Conservation (phyloP, 2,888 invertebrate species). For the Capitulum mitella region DNA sequence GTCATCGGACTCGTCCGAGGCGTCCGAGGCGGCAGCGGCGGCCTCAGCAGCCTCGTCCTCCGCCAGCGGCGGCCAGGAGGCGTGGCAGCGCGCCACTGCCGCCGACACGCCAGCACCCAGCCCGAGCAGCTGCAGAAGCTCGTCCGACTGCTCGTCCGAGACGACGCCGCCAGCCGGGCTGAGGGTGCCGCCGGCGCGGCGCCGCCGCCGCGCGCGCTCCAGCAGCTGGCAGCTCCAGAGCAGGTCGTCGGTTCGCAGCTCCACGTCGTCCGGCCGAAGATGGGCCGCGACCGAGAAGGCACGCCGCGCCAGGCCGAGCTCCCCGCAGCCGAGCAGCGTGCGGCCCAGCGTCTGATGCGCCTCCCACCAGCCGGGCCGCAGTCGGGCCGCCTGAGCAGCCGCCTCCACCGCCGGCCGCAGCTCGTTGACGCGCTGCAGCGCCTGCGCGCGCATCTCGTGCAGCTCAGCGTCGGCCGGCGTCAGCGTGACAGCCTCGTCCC, state of each 20-base stretch:
- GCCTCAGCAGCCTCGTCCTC: neutral
- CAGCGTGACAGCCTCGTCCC: constrained; percentile 29
- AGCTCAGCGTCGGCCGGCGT: constrained; percentile 5
- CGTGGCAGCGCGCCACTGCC: neutral
- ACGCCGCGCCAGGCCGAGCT: constrained; percentile 40
- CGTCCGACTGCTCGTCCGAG: neutral
- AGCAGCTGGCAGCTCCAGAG: constrained; percentile 23
- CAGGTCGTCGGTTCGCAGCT: constrained; percentile 29
- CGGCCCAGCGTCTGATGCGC: constrained; percentile 44
- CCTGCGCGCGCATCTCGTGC: constrained; percentile 31
- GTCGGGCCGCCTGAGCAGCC: constrained; percentile 40
- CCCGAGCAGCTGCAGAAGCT: neutral
- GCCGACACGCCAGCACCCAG: neutral
- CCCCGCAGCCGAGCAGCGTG: constrained; percentile 43
- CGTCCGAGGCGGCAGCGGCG: too few species aligned
- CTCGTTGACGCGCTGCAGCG: constrained; percentile 29
- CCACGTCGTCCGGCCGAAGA: constrained; percentile 27
- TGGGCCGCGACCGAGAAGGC: constrained; percentile 35
- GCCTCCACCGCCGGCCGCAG: constrained; percentile 31
- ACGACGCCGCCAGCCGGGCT: neutral
- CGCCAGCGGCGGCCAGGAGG: neutral
- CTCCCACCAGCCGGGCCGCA: constrained; percentile 43
- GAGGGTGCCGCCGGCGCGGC: neutral
- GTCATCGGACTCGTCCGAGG: too few species aligned
- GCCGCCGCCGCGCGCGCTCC: neutral